Conservation (phyloP, 2,113 vertebrate species). For the Morone saxatilis region DNA sequence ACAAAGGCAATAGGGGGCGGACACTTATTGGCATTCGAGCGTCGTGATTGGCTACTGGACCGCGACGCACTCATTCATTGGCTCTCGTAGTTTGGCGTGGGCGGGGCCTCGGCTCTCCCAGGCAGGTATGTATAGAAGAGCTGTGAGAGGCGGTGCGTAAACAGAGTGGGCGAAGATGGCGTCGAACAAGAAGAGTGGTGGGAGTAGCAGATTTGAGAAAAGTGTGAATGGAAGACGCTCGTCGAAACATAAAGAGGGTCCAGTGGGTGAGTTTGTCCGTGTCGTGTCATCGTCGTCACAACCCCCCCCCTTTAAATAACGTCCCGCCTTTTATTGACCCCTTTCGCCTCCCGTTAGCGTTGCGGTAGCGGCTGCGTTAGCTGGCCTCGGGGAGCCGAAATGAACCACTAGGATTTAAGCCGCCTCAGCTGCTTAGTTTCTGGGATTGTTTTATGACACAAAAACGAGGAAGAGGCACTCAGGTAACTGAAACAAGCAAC, state of each 20-base stretch:
- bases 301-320: not conserved
- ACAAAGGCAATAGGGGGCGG: constrained; percentile 10
- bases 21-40: fast-evolving
- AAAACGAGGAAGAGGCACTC: not conserved
- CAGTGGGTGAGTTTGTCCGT: constrained; percentile 75
- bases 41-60: constrained; percentile 58
- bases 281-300: not conserved
- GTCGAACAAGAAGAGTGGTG: constrained; percentile 79
- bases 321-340: not conserved
- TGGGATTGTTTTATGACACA: not conserved
- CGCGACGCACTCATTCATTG: constrained; percentile 38
- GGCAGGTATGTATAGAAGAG: constrained; percentile 65
- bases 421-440: constrained; percentile 15
- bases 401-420: constrained; percentile 9
- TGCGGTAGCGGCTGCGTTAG: constrained; percentile 50
- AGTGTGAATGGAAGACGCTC: constrained; percentile 80
- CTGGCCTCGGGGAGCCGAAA: constrained; percentile 10
- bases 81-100: constrained; percentile 22
- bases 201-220: constrained; percentile 74
- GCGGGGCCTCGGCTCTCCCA: constrained; percentile 45
- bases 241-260: constrained; percentile 80
- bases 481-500: not conserved
- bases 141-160: constrained; percentile 64
- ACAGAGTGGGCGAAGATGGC: constrained; percentile 82
- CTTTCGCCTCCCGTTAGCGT: constrained; percentile 26